A percentile compares a stretch with the other conserved stretches of the same genome.
These are phyloP conservation scores for Sitobion miscanthi DNA, from an alignment of 1,140 invertebrate species.

Conservation along the genomic window DNA sequence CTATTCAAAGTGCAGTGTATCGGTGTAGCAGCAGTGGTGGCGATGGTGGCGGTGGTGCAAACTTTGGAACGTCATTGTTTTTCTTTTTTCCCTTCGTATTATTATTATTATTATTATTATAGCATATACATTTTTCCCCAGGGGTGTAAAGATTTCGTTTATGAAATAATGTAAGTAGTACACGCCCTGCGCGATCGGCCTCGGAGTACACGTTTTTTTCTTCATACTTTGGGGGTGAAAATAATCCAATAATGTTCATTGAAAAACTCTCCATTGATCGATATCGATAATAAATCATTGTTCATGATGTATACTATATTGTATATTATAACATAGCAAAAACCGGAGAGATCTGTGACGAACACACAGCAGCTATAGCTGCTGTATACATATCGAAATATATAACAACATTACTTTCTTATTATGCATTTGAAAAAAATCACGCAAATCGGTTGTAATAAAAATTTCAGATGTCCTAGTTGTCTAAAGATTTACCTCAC, in stretches of 20 bases:
- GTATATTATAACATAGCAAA: not conserved
- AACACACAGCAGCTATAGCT: not conserved
- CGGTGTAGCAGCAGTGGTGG: not conserved
- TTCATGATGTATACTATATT: not conserved
- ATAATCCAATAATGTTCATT: not conserved
- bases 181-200: not conserved
- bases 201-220: not conserved
- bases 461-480: too few relatives aligned
- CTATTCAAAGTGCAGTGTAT: not conserved
- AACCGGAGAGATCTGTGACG: not conserved
- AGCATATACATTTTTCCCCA: not conserved
- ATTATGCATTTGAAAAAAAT: too few relatives aligned
- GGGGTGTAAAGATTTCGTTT: not conserved
- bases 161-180: not conserved
- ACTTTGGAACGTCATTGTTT: conserved; percentile 9
- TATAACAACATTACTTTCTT: too few relatives aligned
- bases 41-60: not conserved
- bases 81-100: not conserved
- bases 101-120: not conserved
- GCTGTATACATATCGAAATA: too few relatives aligned
- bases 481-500: too few relatives aligned
- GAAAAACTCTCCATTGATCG: not conserved
- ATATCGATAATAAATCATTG: not conserved
- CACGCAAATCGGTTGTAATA: too few relatives aligned
- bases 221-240: not conserved